Conservation (phyloP, 2,888 invertebrate species). For the Dryocosmus kuriphilus region DNA sequence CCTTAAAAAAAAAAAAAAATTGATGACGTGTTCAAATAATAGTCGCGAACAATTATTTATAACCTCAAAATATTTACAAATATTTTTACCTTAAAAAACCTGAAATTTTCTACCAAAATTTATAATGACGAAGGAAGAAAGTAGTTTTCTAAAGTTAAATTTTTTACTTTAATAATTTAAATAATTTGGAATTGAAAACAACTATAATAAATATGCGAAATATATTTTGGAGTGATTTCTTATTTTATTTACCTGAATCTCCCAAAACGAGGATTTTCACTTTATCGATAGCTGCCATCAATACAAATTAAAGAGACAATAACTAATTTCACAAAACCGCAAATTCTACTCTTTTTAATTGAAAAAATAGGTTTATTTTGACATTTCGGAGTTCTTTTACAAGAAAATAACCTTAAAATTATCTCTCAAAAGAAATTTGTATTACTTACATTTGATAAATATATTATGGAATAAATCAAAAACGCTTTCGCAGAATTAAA, state of each 20-base stretch:
- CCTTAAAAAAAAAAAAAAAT: neutral
- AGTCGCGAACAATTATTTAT: neutral
- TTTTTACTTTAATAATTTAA: neutral
- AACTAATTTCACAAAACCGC: too few relatives aligned
- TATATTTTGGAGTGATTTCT: neutral
- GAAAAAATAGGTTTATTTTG: conserved; percentile 36
- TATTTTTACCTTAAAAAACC: neutral
- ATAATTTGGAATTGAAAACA: neutral
- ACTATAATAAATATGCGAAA: neutral
- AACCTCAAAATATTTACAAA: neutral
- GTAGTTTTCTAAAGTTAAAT: neutral
- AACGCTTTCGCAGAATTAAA: too few relatives aligned
- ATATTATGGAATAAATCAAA: too few relatives aligned
- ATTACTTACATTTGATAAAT: too few relatives aligned
- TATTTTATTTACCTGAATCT: conserved; percentile 85
- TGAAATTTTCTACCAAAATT: neutral
- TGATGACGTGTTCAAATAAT: conserved; percentile 14
- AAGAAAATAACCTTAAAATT: conserved; percentile 46
- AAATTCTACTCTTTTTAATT: conserved; percentile 21
- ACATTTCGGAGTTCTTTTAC: conserved; percentile 1
- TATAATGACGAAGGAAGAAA: neutral
- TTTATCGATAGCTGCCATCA: conserved; percentile 92
- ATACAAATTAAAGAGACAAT: conserved; percentile 50
- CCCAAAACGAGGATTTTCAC: conserved; percentile 95
- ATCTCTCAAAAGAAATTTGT: too few relatives aligned